Conservation (phyloP, 1,140 invertebrate species). For the Nephila pilipes region DNA sequence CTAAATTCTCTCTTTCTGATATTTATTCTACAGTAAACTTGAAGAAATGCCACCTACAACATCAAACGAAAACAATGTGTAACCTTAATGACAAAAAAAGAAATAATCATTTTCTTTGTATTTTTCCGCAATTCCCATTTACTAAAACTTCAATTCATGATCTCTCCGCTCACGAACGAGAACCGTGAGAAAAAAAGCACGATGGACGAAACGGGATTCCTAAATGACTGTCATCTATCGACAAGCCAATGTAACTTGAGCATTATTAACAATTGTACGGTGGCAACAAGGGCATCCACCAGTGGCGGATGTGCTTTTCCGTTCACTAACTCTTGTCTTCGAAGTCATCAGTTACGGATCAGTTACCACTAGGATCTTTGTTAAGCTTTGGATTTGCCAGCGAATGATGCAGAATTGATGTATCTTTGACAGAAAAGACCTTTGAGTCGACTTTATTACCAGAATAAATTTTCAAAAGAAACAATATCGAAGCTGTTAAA, state of each 20-base stretch:
- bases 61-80: background rate
- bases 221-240: background rate
- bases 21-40: background rate
- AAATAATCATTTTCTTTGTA: background rate
- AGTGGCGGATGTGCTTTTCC: constrained; percentile 38
- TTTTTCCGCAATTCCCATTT: background rate
- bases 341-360: constrained; percentile 40
- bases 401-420: constrained; percentile 3
- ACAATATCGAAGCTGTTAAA: background rate
- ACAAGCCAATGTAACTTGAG: background rate
- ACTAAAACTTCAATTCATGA: background rate
- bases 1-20: background rate
- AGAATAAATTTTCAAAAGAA: background rate
- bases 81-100: background rate
- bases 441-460: background rate
- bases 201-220: background rate
- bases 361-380: background rate
- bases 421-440: constrained; percentile 22
- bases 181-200: background rate
- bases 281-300: constrained; percentile 32
- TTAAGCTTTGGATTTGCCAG: background rate
- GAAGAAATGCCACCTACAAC: background rate
- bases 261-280: background rate
- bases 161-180: background rate
- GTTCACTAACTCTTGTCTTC: constrained; percentile 30